Evolutionary conservation across 2,113 vertebrate species (phyloP).

Genomic region (Larimichthys crocea): DNA sequence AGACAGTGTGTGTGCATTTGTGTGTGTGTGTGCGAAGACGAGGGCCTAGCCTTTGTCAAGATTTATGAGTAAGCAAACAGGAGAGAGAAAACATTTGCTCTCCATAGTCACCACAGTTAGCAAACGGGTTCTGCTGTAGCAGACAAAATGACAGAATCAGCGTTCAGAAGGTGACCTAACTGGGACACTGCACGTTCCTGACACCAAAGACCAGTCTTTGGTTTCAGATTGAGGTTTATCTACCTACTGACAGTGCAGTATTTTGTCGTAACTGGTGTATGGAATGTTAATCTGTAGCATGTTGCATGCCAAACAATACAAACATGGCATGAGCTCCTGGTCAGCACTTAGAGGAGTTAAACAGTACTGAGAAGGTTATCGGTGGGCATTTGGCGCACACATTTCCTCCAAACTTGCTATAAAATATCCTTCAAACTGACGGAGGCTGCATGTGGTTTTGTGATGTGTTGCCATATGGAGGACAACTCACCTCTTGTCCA

Average conservation of each 20-base stretch:
- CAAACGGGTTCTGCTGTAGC: neutral
- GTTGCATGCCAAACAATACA: slow-evolving; percentile 12
- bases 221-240: neutral
- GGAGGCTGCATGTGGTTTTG: slow-evolving; percentile 45
- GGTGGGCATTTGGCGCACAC: slow-evolving; percentile 37
- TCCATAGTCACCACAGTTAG: slow-evolving; percentile 37
- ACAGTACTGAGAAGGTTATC: neutral
- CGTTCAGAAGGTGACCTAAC: neutral
- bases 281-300: slow-evolving; percentile 47
- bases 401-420: slow-evolving; percentile 42
- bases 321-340: slow-evolving; percentile 7
- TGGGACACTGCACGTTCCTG: neutral
- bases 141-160: slow-evolving; percentile 26
- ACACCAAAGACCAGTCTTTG: slow-evolving; percentile 1
- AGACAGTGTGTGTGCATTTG: slow-evolving; percentile 30
- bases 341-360: neutral
- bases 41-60: slow-evolving; percentile 37
- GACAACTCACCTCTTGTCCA: slow-evolving; percentile 61
- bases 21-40: slow-evolving; percentile 45
- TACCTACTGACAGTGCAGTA: slow-evolving; percentile 17
- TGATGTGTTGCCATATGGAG: slow-evolving; percentile 55
- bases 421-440: slow-evolving; percentile 13
- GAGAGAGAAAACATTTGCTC: slow-evolving; percentile 48
- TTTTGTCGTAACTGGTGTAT: slow-evolving; percentile 14
- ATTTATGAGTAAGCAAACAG: slow-evolving; percentile 65